phyloP scores from a whole-genome alignment of 2,888 invertebrate genomes.

The Dicyrtoma fusca region DNA sequence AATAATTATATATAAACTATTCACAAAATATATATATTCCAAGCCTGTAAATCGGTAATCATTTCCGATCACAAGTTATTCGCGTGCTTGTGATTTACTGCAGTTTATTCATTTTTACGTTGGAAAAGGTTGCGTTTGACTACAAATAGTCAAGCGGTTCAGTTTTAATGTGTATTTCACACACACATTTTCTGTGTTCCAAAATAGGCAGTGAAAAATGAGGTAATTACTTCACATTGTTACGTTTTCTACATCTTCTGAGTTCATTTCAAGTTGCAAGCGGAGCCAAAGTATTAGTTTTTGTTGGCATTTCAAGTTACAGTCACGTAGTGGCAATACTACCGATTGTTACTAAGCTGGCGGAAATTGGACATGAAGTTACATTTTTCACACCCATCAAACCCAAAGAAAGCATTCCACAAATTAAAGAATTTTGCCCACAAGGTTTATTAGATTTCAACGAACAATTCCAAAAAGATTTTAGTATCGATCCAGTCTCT shows the following conservation, averaged over 20 bases:
- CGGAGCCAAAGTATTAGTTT: background rate
- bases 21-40: too few species aligned
- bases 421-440: constrained; percentile 7
- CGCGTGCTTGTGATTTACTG: too few species aligned
- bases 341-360: background rate
- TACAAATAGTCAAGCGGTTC: too few species aligned
- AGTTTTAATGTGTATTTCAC: background rate
- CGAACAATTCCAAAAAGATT: background rate
- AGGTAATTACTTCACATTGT: too few species aligned
- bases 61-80: too few species aligned
- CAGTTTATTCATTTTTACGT: too few species aligned
- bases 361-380: constrained; percentile 6
- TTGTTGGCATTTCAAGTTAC: constrained; percentile 4
- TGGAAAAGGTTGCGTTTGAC: too few species aligned
- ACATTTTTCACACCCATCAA: constrained; percentile 11
- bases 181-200: background rate
- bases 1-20: too few species aligned
- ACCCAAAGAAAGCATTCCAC: background rate
- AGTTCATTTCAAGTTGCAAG: background rate
- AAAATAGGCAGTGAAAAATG: background rate
- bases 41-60: too few species aligned
- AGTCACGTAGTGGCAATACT: constrained; percentile 7
- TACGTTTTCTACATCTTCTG: too few species aligned
- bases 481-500: background rate
- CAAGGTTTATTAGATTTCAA: background rate